Evolutionary conservation across 2,113 vertebrate genomes (phyloP), one percentile per base, ranked within the genome.

Genomic region (Gadus chalcogrammus): DNA sequence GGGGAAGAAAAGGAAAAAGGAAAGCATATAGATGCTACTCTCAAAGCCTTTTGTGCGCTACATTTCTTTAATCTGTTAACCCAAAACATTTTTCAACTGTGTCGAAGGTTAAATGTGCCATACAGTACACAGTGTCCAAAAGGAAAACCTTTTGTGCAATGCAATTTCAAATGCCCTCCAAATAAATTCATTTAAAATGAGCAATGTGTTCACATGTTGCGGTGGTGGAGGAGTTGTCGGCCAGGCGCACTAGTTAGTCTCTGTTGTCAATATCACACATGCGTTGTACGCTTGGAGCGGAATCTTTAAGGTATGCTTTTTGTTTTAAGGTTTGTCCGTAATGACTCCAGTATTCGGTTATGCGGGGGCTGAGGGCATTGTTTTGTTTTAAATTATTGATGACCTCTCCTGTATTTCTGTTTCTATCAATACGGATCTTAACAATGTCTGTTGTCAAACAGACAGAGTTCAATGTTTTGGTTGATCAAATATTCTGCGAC

Each of bases 381-480:
- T 85, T 8, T 76, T 75, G 75, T 75, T 75, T 55, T 77, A 28
- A 71, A 48, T 48, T 86, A 89, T 88, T 78, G 85, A 90, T 87
- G 68, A 77, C 73, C 84, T 82, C 81, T 85, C 79, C 82, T 78
- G 74, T 81, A 64, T 24, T 67, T 71, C 78, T 70, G 6, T 71
- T 58, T 71, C n/a, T 38, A 24, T 78, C 65, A 79, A 82, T 84
- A 88, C 87, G 82, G 86, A 89, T 89, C 78, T 71, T 69, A 79
- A 81, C 85, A 86, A 84, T 73, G 58, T 77, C 84, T 35, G 64
- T 80, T 78, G 85, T 87, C 75, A 75, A 67, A 73, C 67, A 81
- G 62, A 78, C 38, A 78, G 24, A 24, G 70, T 68, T 82, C 67
- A 78, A 70, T 61, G 31, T 82, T 82, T 84, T 75, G 80, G 79